Conservation (phyloP, 1,140 invertebrate genomes). For the Temnothorax nylanderi region DNA sequence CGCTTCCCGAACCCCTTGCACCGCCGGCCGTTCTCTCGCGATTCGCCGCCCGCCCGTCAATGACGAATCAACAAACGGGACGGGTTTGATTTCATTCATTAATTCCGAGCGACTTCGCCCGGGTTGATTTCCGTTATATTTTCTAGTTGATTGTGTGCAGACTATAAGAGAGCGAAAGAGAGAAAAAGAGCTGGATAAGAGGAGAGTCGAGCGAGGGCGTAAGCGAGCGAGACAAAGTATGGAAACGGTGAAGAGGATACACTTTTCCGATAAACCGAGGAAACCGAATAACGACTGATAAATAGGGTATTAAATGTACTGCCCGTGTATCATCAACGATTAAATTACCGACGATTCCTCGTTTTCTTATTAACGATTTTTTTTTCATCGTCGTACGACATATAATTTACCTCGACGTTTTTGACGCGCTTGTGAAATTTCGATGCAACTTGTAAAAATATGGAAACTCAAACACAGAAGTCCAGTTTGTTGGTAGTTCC, state of each 20-base stretch:
- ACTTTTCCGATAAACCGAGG: slow-evolving; percentile 45
- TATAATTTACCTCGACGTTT: slow-evolving; percentile 28
- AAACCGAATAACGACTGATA: slow-evolving; percentile 55
- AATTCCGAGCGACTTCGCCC: slow-evolving; percentile 78
- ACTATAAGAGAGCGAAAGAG: slow-evolving; percentile 28
- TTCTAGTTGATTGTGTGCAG: slow-evolving; percentile 37
- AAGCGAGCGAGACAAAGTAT: slow-evolving; percentile 25
- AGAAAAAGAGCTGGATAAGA: background rate
- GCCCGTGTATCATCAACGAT: slow-evolving; percentile 3
- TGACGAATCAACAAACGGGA: slow-evolving; percentile 79
- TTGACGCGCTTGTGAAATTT: slow-evolving; percentile 6
- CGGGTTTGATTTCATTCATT: slow-evolving; percentile 81
- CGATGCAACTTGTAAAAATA: slow-evolving; percentile 38
- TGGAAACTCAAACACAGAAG: slow-evolving; percentile 27
- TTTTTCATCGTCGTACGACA: background rate
- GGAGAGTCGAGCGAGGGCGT: background rate
- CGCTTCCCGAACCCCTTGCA: slow-evolving; percentile 53
- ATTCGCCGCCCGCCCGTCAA: slow-evolving; percentile 65
- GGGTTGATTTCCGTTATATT: slow-evolving; percentile 71
- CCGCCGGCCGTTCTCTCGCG: slow-evolving; percentile 57
- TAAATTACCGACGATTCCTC: slow-evolving; percentile 1
- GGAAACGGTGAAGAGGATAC: slow-evolving; percentile 5
- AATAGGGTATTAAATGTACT: slow-evolving; percentile 51
- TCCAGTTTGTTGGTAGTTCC: slow-evolving; percentile 18
- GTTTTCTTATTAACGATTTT: slow-evolving; percentile 20